Evolutionary conservation across 2,797 vertebrate species (phyloP).

Genomic region (Ctenochaetus hawaiiensis): DNA sequence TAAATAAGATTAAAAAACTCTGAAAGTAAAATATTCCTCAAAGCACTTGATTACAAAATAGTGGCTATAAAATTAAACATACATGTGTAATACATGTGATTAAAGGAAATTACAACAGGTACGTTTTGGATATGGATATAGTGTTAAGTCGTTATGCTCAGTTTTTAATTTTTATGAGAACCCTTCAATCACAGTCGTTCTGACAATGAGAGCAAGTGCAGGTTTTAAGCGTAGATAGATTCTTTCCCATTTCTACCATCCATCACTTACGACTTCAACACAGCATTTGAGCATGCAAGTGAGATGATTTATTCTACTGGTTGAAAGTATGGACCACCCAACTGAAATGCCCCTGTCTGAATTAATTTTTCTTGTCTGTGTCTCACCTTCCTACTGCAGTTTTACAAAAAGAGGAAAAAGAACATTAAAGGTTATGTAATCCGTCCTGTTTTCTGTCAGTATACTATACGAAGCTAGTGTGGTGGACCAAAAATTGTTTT

Average conservation of each 20-base stretch:
- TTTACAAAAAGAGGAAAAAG: neutral
- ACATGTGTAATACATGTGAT: neutral
- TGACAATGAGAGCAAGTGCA: too few species aligned
- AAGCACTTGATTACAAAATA: neutral
- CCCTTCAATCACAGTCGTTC: too few species aligned
- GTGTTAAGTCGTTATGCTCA: neutral
- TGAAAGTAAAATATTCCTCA: neutral
- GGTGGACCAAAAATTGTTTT: neutral
- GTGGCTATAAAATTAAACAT: neutral
- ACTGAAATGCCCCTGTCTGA: too few species aligned
- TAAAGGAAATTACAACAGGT: too few species aligned
- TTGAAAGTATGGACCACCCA: too few species aligned
- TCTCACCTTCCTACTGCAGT: neutral
- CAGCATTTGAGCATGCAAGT: neutral
- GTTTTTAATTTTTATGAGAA: neutral
- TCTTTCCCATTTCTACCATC: neutral
- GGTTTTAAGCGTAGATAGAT: too few species aligned
- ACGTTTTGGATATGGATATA: too few species aligned
- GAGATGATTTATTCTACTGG: too few species aligned
- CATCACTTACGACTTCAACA: neutral
- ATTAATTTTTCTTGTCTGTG: neutral
- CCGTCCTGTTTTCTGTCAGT: neutral
- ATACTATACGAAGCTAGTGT: neutral
- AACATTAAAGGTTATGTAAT: neutral
- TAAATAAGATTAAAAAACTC: neutral